Conservation (phyloP, 2,113 vertebrate genomes). For the Pongo abelii region DNA sequence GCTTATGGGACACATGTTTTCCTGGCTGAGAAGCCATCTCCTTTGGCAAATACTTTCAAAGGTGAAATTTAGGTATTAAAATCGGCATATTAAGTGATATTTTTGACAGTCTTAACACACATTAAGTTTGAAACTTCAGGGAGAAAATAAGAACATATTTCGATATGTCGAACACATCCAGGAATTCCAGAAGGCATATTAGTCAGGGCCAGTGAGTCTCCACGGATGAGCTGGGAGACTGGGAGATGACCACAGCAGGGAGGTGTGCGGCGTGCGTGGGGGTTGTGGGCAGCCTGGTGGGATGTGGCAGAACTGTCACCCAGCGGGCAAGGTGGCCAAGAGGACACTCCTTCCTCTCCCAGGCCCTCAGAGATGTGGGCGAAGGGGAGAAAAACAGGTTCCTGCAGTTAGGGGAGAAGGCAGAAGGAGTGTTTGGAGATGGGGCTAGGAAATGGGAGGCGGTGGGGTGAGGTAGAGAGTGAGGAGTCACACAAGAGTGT, state of each 20-base stretch:
- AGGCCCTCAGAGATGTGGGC: background rate
- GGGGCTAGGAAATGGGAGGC: background rate
- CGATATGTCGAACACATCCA: background rate
- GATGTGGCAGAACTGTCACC: background rate
- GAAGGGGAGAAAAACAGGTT: background rate
- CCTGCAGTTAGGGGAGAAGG: background rate
- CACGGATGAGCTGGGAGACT: rapidly evolving
- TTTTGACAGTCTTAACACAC: background rate
- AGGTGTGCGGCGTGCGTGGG: rapidly evolving
- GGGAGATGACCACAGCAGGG: too few species aligned
- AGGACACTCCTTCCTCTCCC: too few species aligned
- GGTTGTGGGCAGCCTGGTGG: background rate
- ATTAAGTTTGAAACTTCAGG: background rate
- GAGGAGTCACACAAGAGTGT: rapidly evolving
- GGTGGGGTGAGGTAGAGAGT: background rate
- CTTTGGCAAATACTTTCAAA: background rate
- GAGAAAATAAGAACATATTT: background rate
- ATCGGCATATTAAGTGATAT: background rate
- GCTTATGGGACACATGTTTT: background rate
- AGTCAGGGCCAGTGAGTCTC: background rate
- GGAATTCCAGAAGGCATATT: background rate
- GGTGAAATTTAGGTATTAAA: background rate
- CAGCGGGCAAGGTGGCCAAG: background rate
- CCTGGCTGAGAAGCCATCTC: background rate
- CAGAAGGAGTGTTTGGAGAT: background rate